Evolutionary conservation across 2,888 invertebrate species (phyloP), one percentile per base, ranked within the genome.

Genomic region (Eledone cirrhosa): DNA sequence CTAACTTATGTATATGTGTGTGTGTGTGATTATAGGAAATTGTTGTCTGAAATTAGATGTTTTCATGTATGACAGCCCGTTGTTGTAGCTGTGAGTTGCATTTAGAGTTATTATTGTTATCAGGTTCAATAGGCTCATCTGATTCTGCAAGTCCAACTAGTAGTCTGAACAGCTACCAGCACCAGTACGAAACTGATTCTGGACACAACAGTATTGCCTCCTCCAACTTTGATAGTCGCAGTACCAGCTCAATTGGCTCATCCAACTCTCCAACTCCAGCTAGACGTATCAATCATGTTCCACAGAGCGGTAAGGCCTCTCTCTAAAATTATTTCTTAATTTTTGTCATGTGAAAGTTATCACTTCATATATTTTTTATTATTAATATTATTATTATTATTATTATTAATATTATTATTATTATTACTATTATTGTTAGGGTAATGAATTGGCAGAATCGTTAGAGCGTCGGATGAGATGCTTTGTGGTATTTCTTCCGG

Each of bases 81-180:
- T 41, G 11, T 41, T 41, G 41, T 41, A 3, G 41, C 11, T 41
- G 41, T 41, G 41, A 41, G 41, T 2, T 41, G 41, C 41, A 41
- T 41, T 41, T 41, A 41, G 41, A 41, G 67, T 67, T 69, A 31
- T 69, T 11, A 5, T 72, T 72, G n/a, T 72, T n/a, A 72, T 31
- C 41, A 88, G 88, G 85, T 79, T 87, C 87, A n/a, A 79, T 86
- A 72, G 86, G 77, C 95, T 87, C 97, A 86, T 95, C 96, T 88
- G 96, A 96, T 86, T 97, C 97, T 11, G 85, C 86, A 88, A 96
- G 96, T 91, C 97, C 91, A 14, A 90, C 90, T 41, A 89, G 89
- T 81, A 90, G 89, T 78, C 85, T 88, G 11, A 88, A 88, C 82
- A 88, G 88, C 82, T 86, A 86, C 80, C 86, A 84, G 79, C 86